Base-by-base conservation (phyloP, 1,140 invertebrate genomes). In the Zophobas atratus region DNA sequence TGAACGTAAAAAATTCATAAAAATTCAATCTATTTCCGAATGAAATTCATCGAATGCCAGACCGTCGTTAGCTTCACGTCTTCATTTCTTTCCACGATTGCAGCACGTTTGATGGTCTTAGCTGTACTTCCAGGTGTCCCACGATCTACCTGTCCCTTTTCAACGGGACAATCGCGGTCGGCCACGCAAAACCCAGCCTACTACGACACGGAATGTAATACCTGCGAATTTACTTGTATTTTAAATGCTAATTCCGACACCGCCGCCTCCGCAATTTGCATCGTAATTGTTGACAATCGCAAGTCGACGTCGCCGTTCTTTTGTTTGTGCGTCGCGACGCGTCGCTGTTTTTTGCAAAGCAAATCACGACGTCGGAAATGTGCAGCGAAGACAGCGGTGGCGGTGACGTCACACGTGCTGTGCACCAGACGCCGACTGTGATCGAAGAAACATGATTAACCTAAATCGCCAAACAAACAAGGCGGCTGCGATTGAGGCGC, bases 271-370 rank as follows among this genome's bases (percentile, higher is more conserved):
- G 6, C 38, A 67, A 67, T 67, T 67, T 43, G 60, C 60, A 67
- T 67, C 60, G 60, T 67, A 67, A 67, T 67, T 67, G 60, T 67
- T 67, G 60, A 67, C 60, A 67, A 67, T 63, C 57, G 57, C 57
- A 38, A 63, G n/a, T 63, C 33, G 60, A 67, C 60, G 60, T 67
- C 60, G 56, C 2, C 49, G 49, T 6, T 20, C 49, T 20, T 20
- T 67, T 43, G 41, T 67, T 38, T 67, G 41, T 67, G 60, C 43
- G 60, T 39, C 38, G 41, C 60, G 60, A 38, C 38, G 43, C 60
- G 60, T n/a, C 35, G 8, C 6, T 60, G 6, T 51, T 67, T 67
- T 67, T 67, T 67, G 6, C 60, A 67, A 67, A 43, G 41, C 39
- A 67, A 67, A 67, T 67, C 39, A 43, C 38, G 4, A 51, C 49